A percentile compares a stretch with the other conserved stretches of the same genome.
These are phyloP conservation scores for Anoncus sp. DNA, from an alignment of 2,888 invertebrate species.

Conservation along the genomic window DNA sequence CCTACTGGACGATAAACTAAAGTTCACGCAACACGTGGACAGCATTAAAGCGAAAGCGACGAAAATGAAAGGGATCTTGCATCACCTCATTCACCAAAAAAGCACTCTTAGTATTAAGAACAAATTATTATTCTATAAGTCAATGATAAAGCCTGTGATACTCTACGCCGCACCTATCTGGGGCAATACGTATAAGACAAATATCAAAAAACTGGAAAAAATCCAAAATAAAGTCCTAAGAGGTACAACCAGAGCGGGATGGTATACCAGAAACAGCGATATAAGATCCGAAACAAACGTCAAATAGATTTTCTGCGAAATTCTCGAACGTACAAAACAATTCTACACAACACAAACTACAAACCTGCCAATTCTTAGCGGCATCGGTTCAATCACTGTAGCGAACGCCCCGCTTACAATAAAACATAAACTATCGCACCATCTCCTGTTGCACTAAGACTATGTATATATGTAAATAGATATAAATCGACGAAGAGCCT, in stretches of 20 bases:
- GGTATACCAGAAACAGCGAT: background rate
- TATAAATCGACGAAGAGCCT: background rate
- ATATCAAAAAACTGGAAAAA: conserved; percentile 25
- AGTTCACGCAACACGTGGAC: background rate
- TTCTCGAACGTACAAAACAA: background rate
- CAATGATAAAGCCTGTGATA: conserved; percentile 40
- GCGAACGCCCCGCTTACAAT: background rate
- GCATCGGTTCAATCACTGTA: background rate
- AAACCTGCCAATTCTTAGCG: background rate
- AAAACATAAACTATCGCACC: background rate
- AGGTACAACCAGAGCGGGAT: background rate
- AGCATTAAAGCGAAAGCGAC: background rate
- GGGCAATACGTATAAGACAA: conserved; percentile 21
- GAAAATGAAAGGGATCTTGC: conserved; percentile 7
- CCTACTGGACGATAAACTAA: conserved; percentile 32
- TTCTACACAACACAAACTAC: background rate
- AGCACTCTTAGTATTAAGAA: conserved; percentile 32
- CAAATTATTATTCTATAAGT: conserved; percentile 37
- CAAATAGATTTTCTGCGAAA: background rate
- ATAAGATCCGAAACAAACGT: background rate
- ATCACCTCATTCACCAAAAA: conserved; percentile 22
- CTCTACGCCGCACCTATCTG: conserved; percentile 34
- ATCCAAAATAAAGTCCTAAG: conserved; percentile 34
- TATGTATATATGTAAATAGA: background rate
- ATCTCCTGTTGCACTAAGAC: background rate